Percentiles rank a stretch among this genome's conserved stretches.
phyloP scores from a whole-genome alignment of 2,888 invertebrate species.

The Pegoplata infirma region DNA sequence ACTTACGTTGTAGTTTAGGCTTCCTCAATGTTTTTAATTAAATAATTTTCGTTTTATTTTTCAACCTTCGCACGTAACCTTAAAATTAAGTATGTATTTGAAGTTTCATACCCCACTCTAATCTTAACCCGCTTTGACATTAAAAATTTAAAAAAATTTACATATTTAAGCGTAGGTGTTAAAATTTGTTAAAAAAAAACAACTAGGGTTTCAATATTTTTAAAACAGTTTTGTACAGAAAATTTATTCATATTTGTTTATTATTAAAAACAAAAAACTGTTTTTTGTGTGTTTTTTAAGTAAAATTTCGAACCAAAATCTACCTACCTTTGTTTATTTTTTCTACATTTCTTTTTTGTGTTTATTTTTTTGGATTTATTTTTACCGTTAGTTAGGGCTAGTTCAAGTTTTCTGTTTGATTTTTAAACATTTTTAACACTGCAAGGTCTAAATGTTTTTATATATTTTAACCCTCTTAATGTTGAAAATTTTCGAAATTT shows the following conservation, averaged over 20 bases:
- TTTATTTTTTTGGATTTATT: too few relatives aligned
- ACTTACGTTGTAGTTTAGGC: not conserved
- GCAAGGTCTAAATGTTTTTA: too few relatives aligned
- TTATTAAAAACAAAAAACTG: not conserved
- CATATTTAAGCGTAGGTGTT: not conserved
- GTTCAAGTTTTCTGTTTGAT: not conserved
- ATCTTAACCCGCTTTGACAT: not conserved
- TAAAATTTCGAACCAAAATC: too few relatives aligned
- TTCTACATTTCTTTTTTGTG: not conserved
- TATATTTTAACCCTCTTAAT: too few relatives aligned
- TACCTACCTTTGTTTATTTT: conserved; percentile 7
- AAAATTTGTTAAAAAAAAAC: too few relatives aligned
- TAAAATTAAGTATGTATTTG: not conserved
- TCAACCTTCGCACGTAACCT: conserved; percentile 32
- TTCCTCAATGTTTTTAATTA: not conserved
- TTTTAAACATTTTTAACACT: not conserved
- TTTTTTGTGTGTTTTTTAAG: not conserved
- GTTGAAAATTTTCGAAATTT: too few relatives aligned
- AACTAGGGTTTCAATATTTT: not conserved
- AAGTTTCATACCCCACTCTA: not conserved
- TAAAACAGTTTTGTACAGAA: not conserved
- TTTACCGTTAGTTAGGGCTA: too few relatives aligned
- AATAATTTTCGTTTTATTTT: not conserved
- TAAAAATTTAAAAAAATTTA: conserved; percentile 2
- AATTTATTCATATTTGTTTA: not conserved